phyloP scores from a whole-genome alignment of 2,113 vertebrate species.

The Fregata magnificens region DNA sequence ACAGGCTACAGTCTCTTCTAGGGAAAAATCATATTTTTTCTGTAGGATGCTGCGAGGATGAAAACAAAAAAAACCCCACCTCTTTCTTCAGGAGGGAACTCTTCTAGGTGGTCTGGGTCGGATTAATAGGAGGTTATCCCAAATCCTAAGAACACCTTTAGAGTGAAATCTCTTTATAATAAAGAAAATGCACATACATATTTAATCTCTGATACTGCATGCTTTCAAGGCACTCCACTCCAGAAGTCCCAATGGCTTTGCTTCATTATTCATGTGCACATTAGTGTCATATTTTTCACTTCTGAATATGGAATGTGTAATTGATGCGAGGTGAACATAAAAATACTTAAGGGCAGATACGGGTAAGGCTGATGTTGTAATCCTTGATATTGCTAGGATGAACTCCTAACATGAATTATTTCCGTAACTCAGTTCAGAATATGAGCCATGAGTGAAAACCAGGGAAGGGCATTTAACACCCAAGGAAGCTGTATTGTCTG shows the following conservation, averaged over 20 bases:
- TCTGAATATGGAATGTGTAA: not conserved
- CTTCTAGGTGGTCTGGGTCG: not conserved
- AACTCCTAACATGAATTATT: not conserved
- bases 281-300: conserved; percentile 6
- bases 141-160: not conserved
- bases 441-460: not conserved
- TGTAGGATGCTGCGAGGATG: not conserved
- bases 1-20: not conserved
- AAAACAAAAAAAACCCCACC: not conserved
- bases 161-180: not conserved
- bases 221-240: not conserved
- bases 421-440: not conserved
- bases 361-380: not conserved
- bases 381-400: not conserved
- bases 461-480: not conserved
- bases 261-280: conserved; percentile 36
- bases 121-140: not conserved
- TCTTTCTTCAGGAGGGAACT: not conserved
- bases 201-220: not conserved
- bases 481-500: not conserved
- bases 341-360: not conserved
- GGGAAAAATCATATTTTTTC: not conserved
- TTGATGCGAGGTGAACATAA: not conserved
- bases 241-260: not conserved
- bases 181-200: not conserved